Percentiles rank a stretch among this genome's conserved stretches.
Evolutionary conservation across 2,797 vertebrate genomes (phyloP).

Genomic region (Mionectes olivaceus): DNA sequence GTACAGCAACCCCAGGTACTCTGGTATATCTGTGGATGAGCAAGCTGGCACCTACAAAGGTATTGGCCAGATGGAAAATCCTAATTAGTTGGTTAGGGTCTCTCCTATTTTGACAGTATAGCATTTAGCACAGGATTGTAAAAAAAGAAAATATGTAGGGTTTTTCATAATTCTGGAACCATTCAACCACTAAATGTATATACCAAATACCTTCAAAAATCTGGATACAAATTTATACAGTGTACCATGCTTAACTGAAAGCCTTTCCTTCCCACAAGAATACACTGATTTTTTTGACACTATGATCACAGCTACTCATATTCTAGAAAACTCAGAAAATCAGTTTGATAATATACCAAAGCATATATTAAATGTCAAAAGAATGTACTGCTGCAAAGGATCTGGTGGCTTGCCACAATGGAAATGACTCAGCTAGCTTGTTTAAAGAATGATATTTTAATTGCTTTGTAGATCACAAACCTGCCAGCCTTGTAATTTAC

Average conservation of each 20-base stretch:
- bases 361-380: not conserved
- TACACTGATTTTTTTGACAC: not conserved
- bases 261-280: not conserved
- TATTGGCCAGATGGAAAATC: not conserved
- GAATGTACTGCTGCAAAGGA: conserved; percentile 8
- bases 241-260: not conserved
- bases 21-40: not conserved
- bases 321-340: not conserved
- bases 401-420: conserved; percentile 7
- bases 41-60: not conserved
- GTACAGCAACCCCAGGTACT: not conserved
- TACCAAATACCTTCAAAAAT: not conserved
- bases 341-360: not conserved
- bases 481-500: conserved; percentile 94
- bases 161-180: not conserved
- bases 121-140: not conserved
- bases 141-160: not conserved
- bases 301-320: not conserved
- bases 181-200: not conserved
- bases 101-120: not conserved
- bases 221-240: not conserved
- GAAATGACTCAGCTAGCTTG: conserved; percentile 53
- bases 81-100: not conserved
- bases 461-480: conserved; percentile 74
- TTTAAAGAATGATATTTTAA: conserved; percentile 40